phyloP scores from a whole-genome alignment of 2,797 vertebrate genomes.

The Pipistrellus pipistrellus region DNA sequence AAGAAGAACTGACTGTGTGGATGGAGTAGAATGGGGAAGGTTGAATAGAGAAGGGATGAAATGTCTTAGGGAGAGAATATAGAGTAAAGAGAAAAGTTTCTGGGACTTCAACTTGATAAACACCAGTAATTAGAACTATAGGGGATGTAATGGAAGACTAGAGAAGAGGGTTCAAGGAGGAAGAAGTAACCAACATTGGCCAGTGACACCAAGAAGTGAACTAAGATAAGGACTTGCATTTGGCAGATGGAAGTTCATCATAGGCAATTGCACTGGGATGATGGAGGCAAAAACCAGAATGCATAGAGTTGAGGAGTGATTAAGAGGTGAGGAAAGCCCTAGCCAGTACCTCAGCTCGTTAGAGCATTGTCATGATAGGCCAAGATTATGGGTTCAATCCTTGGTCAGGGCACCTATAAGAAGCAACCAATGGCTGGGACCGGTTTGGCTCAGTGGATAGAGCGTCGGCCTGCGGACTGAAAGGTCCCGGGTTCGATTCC shows the following conservation, averaged over 20 bases:
- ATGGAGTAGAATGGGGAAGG: neutral
- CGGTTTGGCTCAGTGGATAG: too few species aligned
- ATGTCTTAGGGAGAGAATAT: neutral
- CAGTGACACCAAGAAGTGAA: conserved; percentile 30
- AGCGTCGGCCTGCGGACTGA: too few species aligned
- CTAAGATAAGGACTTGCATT: neutral
- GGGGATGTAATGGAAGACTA: neutral
- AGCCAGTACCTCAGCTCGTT: neutral
- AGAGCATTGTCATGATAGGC: neutral
- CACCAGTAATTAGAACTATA: neutral
- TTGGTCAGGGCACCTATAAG: neutral
- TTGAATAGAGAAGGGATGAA: neutral
- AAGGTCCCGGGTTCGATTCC: too few species aligned
- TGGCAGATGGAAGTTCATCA: neutral
- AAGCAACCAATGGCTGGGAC: neutral
- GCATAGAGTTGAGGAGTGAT: neutral
- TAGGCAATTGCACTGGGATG: neutral
- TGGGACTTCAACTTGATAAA: neutral
- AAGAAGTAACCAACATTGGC: neutral
- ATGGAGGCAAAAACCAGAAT: conserved; percentile 5
- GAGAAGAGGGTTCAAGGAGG: conserved; percentile 29
- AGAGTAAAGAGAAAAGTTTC: neutral
- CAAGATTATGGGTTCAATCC: neutral
- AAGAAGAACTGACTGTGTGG: neutral
- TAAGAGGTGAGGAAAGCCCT: neutral